A percentile compares a stretch with the other conserved stretches of the same genome.
Conservation (phyloP, 2,888 invertebrate genomes). For the Epinotia demarniana region DNA sequence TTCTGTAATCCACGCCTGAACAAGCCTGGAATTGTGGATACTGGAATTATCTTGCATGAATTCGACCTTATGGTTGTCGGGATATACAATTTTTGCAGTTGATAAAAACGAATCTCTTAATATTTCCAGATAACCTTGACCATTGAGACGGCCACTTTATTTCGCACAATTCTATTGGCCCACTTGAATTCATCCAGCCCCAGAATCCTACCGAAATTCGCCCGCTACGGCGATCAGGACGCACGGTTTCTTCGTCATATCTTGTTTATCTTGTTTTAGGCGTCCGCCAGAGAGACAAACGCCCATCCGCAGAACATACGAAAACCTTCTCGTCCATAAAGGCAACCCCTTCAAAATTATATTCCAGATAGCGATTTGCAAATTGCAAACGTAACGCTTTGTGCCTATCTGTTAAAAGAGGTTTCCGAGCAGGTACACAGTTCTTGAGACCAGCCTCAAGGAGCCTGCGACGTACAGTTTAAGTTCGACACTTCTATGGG, state of each 20-base stretch:
- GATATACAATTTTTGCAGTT: constrained; percentile 21
- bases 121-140: constrained; percentile 7
- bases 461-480: constrained; percentile 38
- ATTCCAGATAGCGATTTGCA: constrained; percentile 36
- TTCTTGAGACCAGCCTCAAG: constrained; percentile 29
- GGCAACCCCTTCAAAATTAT: constrained; percentile 34
- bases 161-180: constrained; percentile 13
- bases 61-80: constrained; percentile 19
- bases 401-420: constrained; percentile 32
- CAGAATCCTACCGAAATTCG: constrained; percentile 7
- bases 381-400: constrained; percentile 39
- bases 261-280: constrained; percentile 13
- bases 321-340: constrained; percentile 45
- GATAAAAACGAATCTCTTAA: constrained; percentile 24
- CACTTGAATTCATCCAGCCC: constrained; percentile 7
- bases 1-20: constrained; percentile 27
- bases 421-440: constrained; percentile 40
- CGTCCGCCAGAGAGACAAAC: constrained; percentile 34
- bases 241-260: constrained; percentile 4
- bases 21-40: constrained; percentile 22
- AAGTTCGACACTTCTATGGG: constrained; percentile 5
- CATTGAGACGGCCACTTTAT: constrained; percentile 3
- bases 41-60: constrained; percentile 29
- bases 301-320: constrained; percentile 37
- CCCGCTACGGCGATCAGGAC: constrained; percentile 2